Evolutionary conservation across 2,888 invertebrate species (phyloP).

Genomic region (Xestia sexstrigata): DNA sequence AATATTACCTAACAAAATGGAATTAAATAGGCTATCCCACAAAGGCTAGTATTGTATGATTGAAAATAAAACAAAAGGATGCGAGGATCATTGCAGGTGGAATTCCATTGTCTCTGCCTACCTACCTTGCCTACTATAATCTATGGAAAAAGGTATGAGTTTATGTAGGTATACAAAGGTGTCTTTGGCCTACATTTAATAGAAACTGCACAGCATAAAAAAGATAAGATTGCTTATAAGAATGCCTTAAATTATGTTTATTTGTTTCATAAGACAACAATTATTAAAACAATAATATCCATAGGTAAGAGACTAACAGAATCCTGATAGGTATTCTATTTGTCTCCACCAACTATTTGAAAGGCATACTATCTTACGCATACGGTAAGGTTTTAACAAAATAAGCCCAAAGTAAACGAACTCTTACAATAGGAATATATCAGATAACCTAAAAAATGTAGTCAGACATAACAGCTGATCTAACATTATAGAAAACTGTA

Average conservation of each 20-base stretch:
- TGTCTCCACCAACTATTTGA: not conserved
- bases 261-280: not conserved
- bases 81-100: not conserved
- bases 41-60: not conserved
- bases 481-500: constrained; percentile 41
- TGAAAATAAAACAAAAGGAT: not conserved
- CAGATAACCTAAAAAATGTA: constrained; percentile 37
- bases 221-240: not conserved
- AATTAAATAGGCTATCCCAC: not conserved
- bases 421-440: not conserved
- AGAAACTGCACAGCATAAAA: not conserved
- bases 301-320: not conserved
- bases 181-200: not conserved
- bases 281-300: not conserved
- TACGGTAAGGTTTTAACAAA: not conserved
- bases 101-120: not conserved
- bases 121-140: not conserved
- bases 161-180: not conserved
- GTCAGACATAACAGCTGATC: constrained; percentile 52
- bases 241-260: not conserved
- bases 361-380: not conserved
- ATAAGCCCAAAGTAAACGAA: not conserved
- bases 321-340: not conserved
- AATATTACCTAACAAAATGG: not conserved
- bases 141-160: not conserved